A percentile compares a stretch with the other conserved stretches of the same genome.
Conservation (phyloP, 30 jellyfish, hydroid and myxozoan genomes). For the Aurelia aurita region DNA sequence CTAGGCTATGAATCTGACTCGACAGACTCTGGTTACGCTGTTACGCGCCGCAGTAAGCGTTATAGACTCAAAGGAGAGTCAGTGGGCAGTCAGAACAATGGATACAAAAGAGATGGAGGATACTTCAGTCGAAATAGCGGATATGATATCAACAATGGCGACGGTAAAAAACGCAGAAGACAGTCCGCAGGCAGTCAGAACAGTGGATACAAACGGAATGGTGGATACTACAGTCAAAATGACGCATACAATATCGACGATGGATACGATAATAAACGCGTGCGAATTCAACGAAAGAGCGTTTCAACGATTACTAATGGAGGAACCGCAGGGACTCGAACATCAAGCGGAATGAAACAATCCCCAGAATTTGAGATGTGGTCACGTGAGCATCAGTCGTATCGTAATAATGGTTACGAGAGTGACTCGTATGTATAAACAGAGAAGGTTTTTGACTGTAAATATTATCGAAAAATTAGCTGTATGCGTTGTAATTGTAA, state of each 20-base stretch:
- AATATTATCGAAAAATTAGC: no score
- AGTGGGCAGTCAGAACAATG: no score
- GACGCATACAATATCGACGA: not conserved
- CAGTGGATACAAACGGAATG: not conserved
- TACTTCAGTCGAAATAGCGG: not conserved
- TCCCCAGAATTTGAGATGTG: conserved; percentile 44
- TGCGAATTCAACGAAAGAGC: conserved; percentile 13
- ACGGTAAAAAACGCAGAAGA: not conserved
- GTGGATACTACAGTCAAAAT: not conserved
- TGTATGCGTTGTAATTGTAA: no score
- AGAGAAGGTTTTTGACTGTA: not conserved
- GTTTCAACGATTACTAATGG: conserved; percentile 7
- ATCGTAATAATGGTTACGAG: conserved; percentile 19
- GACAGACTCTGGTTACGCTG: conserved; percentile 67
- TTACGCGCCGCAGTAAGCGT: conserved; percentile 48
- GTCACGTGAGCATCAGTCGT: conserved; percentile 22
- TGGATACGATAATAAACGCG: not conserved
- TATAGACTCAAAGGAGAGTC: not conserved
- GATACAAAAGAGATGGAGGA: no score
- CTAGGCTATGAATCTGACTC: conserved; percentile 67
- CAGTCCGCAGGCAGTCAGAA: not conserved
- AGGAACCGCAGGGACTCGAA: not conserved
- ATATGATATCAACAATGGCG: not conserved
- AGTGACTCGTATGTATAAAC: conserved; percentile 56
- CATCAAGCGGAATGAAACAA: not conserved